Conservation (phyloP, 2,113 vertebrate species). For the Megaceryle torquata region DNA sequence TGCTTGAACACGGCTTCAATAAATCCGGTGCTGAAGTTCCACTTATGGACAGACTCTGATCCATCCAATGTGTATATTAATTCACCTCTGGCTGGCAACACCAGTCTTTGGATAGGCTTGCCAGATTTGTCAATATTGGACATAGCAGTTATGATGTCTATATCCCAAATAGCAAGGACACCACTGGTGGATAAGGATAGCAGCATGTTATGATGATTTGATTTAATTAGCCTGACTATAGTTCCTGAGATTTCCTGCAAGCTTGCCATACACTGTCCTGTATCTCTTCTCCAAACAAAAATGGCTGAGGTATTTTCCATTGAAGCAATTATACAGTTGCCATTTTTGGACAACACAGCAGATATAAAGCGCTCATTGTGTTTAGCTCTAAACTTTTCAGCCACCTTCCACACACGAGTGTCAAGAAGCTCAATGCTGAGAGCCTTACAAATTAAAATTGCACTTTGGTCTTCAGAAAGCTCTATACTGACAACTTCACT, state of each 20-base stretch:
- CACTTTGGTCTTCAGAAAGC: slow-evolving; percentile 95
- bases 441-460: slow-evolving; percentile 95
- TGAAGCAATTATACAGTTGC: slow-evolving; percentile 95
- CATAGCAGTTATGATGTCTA: slow-evolving; percentile 98
- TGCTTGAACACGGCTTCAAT: slow-evolving; percentile 97
- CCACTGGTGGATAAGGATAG: slow-evolving; percentile 95
- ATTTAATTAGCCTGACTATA: slow-evolving; percentile 96
- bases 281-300: slow-evolving; percentile 98
- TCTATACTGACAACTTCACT: slow-evolving; percentile 94
- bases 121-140: slow-evolving; percentile 99
- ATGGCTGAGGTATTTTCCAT: slow-evolving; percentile 99
- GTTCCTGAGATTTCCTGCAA: slow-evolving; percentile 96
- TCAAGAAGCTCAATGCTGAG: slow-evolving; percentile 94
- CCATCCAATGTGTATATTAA: slow-evolving; percentile 95
- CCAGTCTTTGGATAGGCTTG: slow-evolving; percentile 88
- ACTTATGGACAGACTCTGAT: slow-evolving; percentile 94
- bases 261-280: slow-evolving; percentile 97
- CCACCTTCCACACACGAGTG: slow-evolving; percentile 92
- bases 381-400: slow-evolving; percentile 96
- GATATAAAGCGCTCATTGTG: slow-evolving; percentile 92
- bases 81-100: slow-evolving; percentile 91
- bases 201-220: slow-evolving; percentile 93
- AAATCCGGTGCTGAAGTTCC: slow-evolving; percentile 96
- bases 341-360: slow-evolving; percentile 93
- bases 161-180: slow-evolving; percentile 96